Evolutionary conservation across 1,140 invertebrate species (phyloP), one percentile per base, ranked within the genome.

Genomic region (Diploscapter pachys): DNA sequence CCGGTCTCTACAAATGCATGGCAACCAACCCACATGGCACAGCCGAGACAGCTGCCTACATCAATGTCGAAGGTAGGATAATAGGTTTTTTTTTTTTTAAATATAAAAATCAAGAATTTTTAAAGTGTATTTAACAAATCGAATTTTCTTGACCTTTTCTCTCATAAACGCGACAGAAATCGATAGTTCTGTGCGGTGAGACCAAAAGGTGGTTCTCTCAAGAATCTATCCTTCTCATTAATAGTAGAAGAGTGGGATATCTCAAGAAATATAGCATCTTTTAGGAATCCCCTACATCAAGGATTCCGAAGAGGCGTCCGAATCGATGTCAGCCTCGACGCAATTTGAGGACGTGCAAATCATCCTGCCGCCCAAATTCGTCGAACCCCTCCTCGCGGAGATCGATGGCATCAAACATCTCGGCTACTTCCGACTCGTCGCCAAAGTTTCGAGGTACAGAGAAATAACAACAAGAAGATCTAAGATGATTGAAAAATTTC

Each of bases 11-110:
- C 75, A 76, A 76, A 67, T 76, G 75, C 50, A 51, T 54, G 49
- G 75, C 75, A 52, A 67, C 65, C 5, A 76, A 76, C 59, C 69
- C 75, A 48, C 69, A 72, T 61, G 75, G 75, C 54, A 76, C 75
- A 2, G 75, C 75, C 4, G 75, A 76, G 59, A 76, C 75, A 3
- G 63, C 75, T 3, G 75, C 75, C 31, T 76, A 57, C 11, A 72
- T 76, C 63, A 65, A 54, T 51, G 69, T 76, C 3, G 67, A 76
- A 69, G 6, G 57, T 59, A 59, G 57, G 31, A 31, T 31, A 31
- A 1, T 31, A 31, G 31, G 31, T 31, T 31, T 31, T 31, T n/a
- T n/a, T n/a, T n/a, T n/a, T n/a, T n/a, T n/a, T n/a, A n/a, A 31
- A 31, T 31, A 31, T 31, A 31, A 31, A 59, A 59, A 59, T 59